phyloP scores from a whole-genome alignment of 2,113 vertebrate genomes.

The Macquaria ambigua region DNA sequence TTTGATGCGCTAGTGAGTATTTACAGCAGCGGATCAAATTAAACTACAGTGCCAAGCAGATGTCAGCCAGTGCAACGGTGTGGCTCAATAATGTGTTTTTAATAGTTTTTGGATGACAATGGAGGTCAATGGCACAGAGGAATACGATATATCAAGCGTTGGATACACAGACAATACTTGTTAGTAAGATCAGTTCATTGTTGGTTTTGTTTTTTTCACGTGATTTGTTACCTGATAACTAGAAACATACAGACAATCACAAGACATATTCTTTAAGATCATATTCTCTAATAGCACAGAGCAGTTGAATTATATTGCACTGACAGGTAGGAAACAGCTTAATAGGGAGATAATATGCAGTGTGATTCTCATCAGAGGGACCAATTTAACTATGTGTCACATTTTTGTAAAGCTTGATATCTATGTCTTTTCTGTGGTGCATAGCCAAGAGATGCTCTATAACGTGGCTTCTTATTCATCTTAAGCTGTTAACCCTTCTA shows the following conservation, averaged over 20 bases:
- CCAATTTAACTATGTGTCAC: slow-evolving; percentile 13
- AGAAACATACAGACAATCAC: neutral
- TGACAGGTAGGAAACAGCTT: neutral
- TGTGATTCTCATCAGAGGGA: neutral
- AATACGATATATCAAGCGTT: neutral
- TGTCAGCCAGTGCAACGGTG: neutral
- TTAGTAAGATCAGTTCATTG: neutral
- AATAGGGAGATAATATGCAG: neutral
- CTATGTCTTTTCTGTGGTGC: neutral
- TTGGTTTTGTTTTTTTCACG: neutral
- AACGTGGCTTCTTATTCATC: neutral
- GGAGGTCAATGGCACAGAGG: neutral
- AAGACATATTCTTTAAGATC: neutral
- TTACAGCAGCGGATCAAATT: neutral
- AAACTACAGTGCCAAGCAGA: neutral
- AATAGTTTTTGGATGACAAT: neutral
- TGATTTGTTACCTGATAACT: neutral
- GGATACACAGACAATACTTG: neutral
- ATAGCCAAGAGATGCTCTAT: neutral
- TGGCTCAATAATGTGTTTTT: neutral
- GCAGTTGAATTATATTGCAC: neutral
- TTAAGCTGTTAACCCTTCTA: neutral
- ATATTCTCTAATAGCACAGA: neutral
- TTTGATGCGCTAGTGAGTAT: neutral
- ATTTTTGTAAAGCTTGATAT: slow-evolving; percentile 9